Base-by-base conservation (phyloP, 2,888 invertebrate species). In the Andrena camellia region DNA sequence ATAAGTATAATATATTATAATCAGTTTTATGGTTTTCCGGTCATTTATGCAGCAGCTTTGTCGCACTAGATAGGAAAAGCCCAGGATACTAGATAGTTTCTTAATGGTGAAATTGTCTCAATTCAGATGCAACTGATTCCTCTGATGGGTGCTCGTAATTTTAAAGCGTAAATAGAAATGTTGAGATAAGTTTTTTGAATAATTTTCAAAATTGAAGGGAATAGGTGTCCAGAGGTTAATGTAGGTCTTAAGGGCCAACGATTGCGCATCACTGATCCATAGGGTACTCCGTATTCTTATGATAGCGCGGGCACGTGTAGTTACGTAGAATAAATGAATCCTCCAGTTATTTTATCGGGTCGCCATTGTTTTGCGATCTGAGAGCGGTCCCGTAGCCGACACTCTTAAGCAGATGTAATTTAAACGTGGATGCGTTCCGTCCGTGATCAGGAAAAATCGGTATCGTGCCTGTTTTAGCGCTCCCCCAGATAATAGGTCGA, bases 321-420 rank as follows among this genome's bases (percentile, higher is more conserved):
- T 86, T 78, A 76, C 82, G 62, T 78, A 63, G 78, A 82, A 84
- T 86, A 87, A 87, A 87, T 85, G 85, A 86, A 85, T 87, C 87
- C 75, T 60, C 77, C 79, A 70, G 72, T 73, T 62, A 78, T 86
- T 83, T 87, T 87, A 87, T 85, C 81, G 75, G 54, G 26, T 26
- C 79, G 72, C 73, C 66, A 86, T 87, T 87, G 84, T 87, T 84
- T 73, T 60, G 63, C 79, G 81, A 87, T 85, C 85, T 75, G 79
- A 75, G 66, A 73, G 64, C 69, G 54, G 77, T 76, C 70, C 66
- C 74, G 83, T 67, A 70, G 73, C 69, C 73, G 78, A 78, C 82
- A 74, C 78, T 74, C 69, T 80, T 78, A 78, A 82, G 70, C 82
- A 83, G 83, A 83, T 83, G 83, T 82, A 83, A 83, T 83, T 83